Conservation (phyloP, 2,888 invertebrate species). For the Lithophane socia region DNA sequence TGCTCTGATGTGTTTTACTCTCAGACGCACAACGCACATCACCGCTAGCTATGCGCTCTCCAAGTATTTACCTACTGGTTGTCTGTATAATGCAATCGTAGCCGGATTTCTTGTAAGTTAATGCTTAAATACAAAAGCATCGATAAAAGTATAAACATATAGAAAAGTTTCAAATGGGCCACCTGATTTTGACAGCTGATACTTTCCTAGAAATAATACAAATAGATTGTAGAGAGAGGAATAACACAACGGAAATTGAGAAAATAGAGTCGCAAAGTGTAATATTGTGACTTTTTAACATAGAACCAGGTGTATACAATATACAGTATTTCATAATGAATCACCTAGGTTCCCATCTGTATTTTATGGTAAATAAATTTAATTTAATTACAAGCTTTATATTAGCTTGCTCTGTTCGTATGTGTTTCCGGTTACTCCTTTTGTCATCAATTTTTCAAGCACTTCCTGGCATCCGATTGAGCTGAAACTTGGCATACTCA, state of each 20-base stretch:
- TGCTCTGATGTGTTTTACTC: constrained; percentile 63
- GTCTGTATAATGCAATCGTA: constrained; percentile 20
- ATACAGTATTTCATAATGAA: too few relatives aligned
- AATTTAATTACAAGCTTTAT: too few relatives aligned
- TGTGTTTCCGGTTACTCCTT: too few relatives aligned
- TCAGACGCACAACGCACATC: constrained; percentile 40
- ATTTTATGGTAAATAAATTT: too few relatives aligned
- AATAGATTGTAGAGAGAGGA: background rate
- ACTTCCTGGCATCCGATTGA: too few relatives aligned
- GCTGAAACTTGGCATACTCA: too few relatives aligned
- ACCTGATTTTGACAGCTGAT: background rate
- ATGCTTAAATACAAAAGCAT: background rate
- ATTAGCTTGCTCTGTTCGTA: too few relatives aligned
- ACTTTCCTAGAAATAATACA: background rate
- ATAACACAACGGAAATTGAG: background rate
- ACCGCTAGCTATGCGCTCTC: constrained; percentile 52
- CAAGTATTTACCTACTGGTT: constrained; percentile 24
- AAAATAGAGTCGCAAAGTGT: too few relatives aligned
- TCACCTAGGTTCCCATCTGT: too few relatives aligned
- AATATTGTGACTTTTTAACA: background rate
- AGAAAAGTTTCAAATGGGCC: background rate
- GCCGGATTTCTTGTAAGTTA: constrained; percentile 3
- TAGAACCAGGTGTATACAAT: too few relatives aligned
- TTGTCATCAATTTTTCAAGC: too few relatives aligned
- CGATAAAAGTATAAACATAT: background rate